phyloP scores from a whole-genome alignment of 2,888 invertebrate species.

The Pterostichus niger region DNA sequence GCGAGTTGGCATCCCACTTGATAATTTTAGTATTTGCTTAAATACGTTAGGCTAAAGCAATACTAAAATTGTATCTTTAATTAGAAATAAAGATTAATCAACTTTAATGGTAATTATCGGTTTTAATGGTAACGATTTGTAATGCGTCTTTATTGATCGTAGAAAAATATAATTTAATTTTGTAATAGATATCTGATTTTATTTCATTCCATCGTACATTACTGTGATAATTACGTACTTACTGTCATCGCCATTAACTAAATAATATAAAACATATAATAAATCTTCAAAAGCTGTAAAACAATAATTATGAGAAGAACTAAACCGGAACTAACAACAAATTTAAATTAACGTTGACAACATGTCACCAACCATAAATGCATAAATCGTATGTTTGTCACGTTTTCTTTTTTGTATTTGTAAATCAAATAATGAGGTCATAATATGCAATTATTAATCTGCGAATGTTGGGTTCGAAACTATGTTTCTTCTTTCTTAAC shows the following conservation, averaged over 20 bases:
- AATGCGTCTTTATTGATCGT: no score
- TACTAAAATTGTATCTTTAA: no score
- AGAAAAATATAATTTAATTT: no score
- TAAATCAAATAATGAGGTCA: constrained; percentile 20
- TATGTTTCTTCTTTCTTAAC: constrained; percentile 6
- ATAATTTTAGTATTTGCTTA: no score
- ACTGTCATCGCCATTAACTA: not conserved
- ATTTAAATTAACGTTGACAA: constrained; percentile 11
- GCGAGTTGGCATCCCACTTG: no score
- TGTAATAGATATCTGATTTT: no score
- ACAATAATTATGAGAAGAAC: constrained; percentile 20
- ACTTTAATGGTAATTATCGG: no score
- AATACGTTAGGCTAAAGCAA: no score
- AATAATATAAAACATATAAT: not conserved
- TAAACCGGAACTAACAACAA: constrained; percentile 33
- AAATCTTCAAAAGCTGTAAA: not conserved
- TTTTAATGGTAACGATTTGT: no score
- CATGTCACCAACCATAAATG: constrained; percentile 13
- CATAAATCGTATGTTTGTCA: not conserved
- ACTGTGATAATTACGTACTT: not conserved
- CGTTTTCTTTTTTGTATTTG: not conserved
- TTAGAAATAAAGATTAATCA: no score
- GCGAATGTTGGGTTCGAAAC: not conserved
- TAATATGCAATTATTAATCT: constrained; percentile 13
- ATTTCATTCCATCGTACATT: no score